Base-by-base conservation (phyloP, 2,113 vertebrate species). In the Ageneiosus marmoratus region DNA sequence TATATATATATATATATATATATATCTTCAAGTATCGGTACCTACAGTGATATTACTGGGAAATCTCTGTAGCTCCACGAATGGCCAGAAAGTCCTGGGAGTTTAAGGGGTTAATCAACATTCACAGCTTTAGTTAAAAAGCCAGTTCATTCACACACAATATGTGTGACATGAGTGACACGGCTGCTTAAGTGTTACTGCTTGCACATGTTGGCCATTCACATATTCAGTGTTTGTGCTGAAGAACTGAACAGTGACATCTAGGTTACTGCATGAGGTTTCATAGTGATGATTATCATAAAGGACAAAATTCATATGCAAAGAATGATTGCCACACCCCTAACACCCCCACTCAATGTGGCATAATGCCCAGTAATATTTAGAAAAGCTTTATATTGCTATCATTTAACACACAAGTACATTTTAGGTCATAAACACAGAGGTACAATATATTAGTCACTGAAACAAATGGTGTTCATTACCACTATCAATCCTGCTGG, bases 341-440 rank as follows among this genome's bases (percentile, higher is more conserved):
- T 53, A 53, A 75, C 72, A 75, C 72, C 76, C 56, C 55, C 37
- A 78, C 34, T 62, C 37, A 62, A 9, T 46, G 41, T 18, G 37
- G 58, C 76, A 78, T 62, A 62, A 62, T 63, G 41, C 60, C 58
- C 37, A 79, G 60, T 24, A 41, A 79, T 79, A 63, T 79, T 63
- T 79, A 18, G 58, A 63, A 65, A 63, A 79, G 44, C 56, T 63
- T 62, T n/a, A 65, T 79, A 50, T 65, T 29, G 65, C 60, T 65
- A 29, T 20, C 9, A 76, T 65, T 79, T 50, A 79, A 65, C n/a
- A 67, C 41, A 29, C 27, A 79, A 32, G 27, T 65, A 15, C 46
- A 55, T 76, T 34, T 50, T 2, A 51, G 60, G 77, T 79, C 29
- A 34, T 50, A 65, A 79, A 79, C 73, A 76, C 73, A 76, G 73